Conservation (phyloP, 2,888 invertebrate species). For the Pyrocoelia pectoralis region DNA sequence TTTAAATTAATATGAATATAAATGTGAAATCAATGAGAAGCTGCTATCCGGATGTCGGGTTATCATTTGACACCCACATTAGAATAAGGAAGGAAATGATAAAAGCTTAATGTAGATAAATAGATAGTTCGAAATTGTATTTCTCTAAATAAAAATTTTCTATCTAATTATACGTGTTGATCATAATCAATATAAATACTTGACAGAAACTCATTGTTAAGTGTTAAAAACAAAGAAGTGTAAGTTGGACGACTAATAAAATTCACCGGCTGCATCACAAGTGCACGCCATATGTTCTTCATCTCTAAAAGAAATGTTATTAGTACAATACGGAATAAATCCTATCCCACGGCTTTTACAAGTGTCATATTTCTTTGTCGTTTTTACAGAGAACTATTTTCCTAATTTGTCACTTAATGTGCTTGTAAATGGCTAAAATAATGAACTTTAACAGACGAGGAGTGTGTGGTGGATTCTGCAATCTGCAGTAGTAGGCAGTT, state of each 20-base stretch:
- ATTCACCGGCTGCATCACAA: conserved; percentile 39
- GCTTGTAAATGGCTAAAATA: not conserved
- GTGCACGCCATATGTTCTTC: conserved; percentile 47
- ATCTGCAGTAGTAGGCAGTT: not conserved
- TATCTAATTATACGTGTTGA: not conserved
- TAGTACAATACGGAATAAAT: not conserved
- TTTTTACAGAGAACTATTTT: not conserved
- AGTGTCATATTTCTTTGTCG: conserved; percentile 15
- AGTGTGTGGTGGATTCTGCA: conserved; percentile 19
- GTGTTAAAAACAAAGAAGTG: too few relatives aligned
- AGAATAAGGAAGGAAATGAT: conserved; percentile 53
- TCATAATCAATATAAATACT: not conserved
- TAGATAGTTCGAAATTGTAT: conserved; percentile 29
- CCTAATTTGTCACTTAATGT: not conserved
- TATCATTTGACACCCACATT: conserved; percentile 47
- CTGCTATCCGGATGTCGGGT: conserved; percentile 46
- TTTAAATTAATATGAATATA: conserved; percentile 15
- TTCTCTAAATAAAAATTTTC: conserved; percentile 4
- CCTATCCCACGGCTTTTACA: conserved; percentile 20
- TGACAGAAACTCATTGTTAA: not conserved
- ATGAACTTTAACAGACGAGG: conserved; percentile 4
- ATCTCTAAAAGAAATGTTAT: conserved; percentile 16
- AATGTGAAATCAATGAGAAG: conserved; percentile 18
- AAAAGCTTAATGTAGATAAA: conserved; percentile 45
- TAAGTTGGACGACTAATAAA: too few relatives aligned